Percentiles rank a stretch among this genome's conserved stretches.
These are phyloP conservation scores for Piscicola geometra DNA, from an alignment of 2,888 invertebrate species.

Conservation along the genomic window DNA sequence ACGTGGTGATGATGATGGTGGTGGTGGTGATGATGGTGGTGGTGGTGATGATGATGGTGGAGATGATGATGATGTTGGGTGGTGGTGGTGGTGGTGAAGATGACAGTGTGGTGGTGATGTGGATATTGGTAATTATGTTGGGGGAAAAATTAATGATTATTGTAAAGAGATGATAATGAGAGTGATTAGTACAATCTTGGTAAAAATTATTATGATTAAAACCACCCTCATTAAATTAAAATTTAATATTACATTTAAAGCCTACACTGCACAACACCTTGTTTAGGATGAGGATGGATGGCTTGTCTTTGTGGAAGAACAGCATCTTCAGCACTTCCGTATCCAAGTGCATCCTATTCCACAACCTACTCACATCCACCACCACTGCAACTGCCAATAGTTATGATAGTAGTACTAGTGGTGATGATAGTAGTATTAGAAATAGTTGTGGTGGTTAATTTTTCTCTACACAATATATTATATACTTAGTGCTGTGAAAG, in stretches of 20 bases:
- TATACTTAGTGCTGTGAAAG: too few species aligned
- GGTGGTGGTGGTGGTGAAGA: neutral
- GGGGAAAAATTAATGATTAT: neutral
- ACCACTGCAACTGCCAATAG: conserved; percentile 75
- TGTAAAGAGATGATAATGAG: neutral
- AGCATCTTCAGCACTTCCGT: conserved; percentile 68
- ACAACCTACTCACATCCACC: conserved; percentile 73
- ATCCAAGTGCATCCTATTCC: conserved; percentile 68
- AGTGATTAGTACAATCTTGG: too few species aligned
- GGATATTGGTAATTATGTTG: neutral
- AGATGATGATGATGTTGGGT: neutral
- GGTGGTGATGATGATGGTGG: conserved; percentile 52
- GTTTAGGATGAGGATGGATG: conserved; percentile 76
- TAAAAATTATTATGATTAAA: too few species aligned
- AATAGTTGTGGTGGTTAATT: too few species aligned
- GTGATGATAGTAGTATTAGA: too few species aligned
- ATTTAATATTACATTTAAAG: neutral
- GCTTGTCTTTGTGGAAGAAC: conserved; percentile 60
- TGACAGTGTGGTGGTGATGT: neutral
- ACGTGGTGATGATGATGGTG: conserved; percentile 69
- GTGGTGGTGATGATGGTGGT: conserved; percentile 64
- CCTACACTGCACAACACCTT: conserved; percentile 64
- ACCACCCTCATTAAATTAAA: neutral
- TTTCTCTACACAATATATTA: too few species aligned
- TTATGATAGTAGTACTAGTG: too few species aligned